Percentiles rank a stretch among this genome's conserved stretches.
These are phyloP conservation scores for Meles meles DNA, from an alignment of 2,113 vertebrate species.

Conservation along the genomic window DNA sequence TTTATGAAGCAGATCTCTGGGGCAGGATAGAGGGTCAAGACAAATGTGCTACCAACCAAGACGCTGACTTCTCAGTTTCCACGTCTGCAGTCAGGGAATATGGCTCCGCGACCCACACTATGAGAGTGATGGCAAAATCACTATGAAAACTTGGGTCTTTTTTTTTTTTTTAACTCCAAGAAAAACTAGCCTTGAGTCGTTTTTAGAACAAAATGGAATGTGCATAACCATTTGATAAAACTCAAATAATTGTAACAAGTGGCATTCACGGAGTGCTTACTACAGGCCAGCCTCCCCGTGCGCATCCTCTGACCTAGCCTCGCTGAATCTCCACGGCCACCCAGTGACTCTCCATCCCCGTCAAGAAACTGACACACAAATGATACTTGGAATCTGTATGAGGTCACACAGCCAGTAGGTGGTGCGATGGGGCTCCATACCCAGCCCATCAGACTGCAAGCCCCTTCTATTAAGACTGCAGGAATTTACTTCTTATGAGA, in stretches of 20 bases:
- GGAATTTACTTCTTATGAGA: not conserved
- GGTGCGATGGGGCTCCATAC: not conserved
- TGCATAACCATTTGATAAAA: conserved; percentile 15
- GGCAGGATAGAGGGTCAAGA: not conserved
- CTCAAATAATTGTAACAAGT: not conserved
- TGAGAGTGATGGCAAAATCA: not conserved
- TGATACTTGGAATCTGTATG: not conserved
- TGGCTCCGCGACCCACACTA: not conserved
- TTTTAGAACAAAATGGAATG: not conserved
- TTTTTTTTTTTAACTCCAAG: not conserved
- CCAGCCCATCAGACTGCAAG: not conserved
- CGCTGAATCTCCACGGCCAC: not conserved
- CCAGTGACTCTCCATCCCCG: too few relatives aligned
- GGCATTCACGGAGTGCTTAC: not conserved
- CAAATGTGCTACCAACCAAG: not conserved
- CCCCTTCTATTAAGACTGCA: not conserved
- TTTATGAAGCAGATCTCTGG: not conserved
- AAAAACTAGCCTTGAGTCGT: not conserved
- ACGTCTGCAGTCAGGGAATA: not conserved
- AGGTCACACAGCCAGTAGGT: not conserved
- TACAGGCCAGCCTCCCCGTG: not conserved
- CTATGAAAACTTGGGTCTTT: not conserved
- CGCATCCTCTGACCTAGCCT: not conserved
- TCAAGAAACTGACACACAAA: not conserved
- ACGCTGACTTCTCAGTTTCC: not conserved